Evolutionary conservation across 2,888 invertebrate genomes (phyloP).

Genomic region (Cantharis flavilabris): DNA sequence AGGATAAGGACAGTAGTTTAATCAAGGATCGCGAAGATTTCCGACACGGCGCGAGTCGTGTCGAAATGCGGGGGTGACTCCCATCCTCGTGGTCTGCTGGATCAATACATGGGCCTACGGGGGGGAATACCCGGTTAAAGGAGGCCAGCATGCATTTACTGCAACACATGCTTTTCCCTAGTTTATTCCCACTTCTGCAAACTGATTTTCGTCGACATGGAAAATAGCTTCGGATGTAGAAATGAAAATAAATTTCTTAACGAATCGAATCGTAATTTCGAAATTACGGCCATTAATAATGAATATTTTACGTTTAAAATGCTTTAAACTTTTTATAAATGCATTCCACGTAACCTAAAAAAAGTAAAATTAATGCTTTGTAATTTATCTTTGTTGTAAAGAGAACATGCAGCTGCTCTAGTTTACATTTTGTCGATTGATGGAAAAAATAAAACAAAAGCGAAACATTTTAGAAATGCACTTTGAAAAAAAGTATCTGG

Average conservation of each 20-base stretch:
- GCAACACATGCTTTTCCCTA: constrained; percentile 36
- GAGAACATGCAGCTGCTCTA: neutral
- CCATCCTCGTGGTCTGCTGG: constrained; percentile 50
- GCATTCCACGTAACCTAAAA: neutral
- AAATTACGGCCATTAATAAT: neutral
- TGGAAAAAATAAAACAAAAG: neutral
- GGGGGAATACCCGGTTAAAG: constrained; percentile 31
- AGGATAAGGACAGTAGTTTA: constrained; percentile 42
- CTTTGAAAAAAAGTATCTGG: neutral
- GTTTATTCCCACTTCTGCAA: neutral
- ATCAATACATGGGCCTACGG: constrained; percentile 49
- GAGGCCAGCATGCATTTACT: constrained; percentile 34
- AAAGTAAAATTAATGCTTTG: neutral
- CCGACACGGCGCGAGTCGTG: constrained; percentile 43
- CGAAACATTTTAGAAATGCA: neutral
- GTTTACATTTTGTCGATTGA: neutral
- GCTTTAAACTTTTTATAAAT: neutral
- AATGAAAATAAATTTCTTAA: neutral
- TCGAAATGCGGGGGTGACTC: constrained; percentile 48
- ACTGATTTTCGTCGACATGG: constrained; percentile 4
- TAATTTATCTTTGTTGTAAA: neutral
- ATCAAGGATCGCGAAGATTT: constrained; percentile 47
- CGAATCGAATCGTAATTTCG: neutral
- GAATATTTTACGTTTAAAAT: neutral
- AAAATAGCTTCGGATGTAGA: neutral